A percentile compares a stretch with the other conserved stretches of the same genome.
Evolutionary conservation across 2,797 vertebrate genomes (phyloP).

Genomic region (Podarcis lilfordi): DNA sequence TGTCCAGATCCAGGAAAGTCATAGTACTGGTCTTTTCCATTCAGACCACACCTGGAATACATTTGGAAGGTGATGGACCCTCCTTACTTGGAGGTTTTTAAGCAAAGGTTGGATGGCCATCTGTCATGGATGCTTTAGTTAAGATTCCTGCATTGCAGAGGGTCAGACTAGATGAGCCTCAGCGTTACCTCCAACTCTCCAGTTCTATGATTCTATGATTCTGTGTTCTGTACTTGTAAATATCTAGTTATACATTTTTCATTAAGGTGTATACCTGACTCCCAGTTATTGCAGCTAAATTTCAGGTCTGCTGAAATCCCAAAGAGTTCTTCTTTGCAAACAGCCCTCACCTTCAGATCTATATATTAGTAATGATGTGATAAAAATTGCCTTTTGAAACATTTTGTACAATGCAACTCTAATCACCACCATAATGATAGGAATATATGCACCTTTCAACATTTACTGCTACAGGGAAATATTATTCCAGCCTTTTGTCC

Average conservation of each 20-base stretch:
- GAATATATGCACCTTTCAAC: neutral
- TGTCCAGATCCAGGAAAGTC: no score
- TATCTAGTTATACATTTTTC: neutral
- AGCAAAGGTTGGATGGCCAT: no score
- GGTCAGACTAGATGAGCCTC: no score
- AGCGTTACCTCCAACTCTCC: no score
- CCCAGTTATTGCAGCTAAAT: neutral
- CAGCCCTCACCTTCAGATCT: neutral
- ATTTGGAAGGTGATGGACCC: no score
- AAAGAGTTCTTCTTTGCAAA: neutral
- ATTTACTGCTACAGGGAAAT: neutral
- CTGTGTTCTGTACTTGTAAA: no score
- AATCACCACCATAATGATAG: neutral
- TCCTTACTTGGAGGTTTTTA: no score
- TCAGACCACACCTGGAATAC: no score
- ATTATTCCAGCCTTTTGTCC: neutral
- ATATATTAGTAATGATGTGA: neutral
- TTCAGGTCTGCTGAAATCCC: neutral
- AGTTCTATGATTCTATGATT: no score
- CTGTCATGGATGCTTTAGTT: no score
- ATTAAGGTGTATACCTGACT: neutral
- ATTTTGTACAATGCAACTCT: neutral
- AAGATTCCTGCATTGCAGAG: no score
- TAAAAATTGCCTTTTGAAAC: neutral
- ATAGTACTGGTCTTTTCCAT: no score